Evolutionary conservation across 2,113 vertebrate species (phyloP).

Genomic region (Catharus fuscescens): DNA sequence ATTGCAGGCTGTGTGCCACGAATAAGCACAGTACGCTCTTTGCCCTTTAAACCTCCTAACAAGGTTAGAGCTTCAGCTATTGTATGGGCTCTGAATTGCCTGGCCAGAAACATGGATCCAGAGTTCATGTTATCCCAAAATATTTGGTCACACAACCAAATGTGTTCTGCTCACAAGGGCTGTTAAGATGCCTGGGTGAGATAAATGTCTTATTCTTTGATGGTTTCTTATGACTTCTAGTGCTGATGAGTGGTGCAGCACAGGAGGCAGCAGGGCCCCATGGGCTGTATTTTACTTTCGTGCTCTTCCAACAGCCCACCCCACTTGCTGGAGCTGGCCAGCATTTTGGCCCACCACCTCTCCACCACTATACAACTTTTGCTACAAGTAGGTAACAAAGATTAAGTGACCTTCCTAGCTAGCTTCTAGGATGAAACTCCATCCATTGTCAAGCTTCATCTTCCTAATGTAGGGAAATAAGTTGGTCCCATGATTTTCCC

Average conservation of each 20-base stretch:
- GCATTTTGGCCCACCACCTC: not conserved
- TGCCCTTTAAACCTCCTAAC: constrained; percentile 32
- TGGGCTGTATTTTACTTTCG: not conserved
- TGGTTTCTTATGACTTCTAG: not conserved
- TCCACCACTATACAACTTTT: not conserved
- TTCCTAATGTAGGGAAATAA: not conserved
- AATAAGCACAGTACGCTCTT: constrained; percentile 36
- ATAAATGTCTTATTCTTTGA: constrained; percentile 1
- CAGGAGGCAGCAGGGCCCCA: accelerated
- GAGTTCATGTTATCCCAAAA: constrained; percentile 37
- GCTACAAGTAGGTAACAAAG: not conserved
- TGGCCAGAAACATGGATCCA: not conserved
- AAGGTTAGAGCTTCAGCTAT: not conserved
- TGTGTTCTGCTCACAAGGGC: not conserved
- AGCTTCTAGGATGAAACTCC: not conserved
- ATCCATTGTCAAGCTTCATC: not conserved
- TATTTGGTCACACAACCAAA: constrained; percentile 18
- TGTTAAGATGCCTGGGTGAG: not conserved
- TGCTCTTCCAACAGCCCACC: not conserved
- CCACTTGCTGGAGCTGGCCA: not conserved
- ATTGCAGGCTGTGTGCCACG: constrained; percentile 7
- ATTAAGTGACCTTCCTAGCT: not conserved
- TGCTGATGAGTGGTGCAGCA: not conserved
- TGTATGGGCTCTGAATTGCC: not conserved
- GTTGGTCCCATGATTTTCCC: not conserved